Conservation (phyloP, 2,888 invertebrate species). For the Isotomurus palustris region DNA sequence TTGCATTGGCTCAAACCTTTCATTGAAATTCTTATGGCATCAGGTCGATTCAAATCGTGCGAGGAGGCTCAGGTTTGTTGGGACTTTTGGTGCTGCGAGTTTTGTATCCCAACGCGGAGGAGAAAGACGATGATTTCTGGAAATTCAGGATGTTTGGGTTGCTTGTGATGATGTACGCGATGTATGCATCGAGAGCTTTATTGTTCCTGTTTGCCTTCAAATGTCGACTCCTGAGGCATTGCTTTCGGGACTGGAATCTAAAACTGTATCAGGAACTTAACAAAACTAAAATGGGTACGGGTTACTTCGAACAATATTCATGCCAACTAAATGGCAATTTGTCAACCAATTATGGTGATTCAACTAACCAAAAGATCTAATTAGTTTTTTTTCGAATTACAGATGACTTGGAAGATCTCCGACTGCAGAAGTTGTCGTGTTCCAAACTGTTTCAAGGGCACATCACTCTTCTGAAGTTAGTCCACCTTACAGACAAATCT, state of each 20-base stretch:
- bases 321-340: too few species aligned
- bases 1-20: not conserved
- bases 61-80: slow-evolving; percentile 23
- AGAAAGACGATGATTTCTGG: not conserved
- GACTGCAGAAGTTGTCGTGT: too few species aligned
- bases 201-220: slow-evolving; percentile 33
- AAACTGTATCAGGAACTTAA: slow-evolving; percentile 16
- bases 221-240: slow-evolving; percentile 22
- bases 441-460: slow-evolving; percentile 14
- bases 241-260: slow-evolving; percentile 17
- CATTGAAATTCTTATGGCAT: not conserved
- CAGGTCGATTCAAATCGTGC: slow-evolving; percentile 17
- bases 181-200: slow-evolving; percentile 31
- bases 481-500: slow-evolving; percentile 26
- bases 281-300: slow-evolving; percentile 16
- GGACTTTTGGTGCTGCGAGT: slow-evolving; percentile 20
- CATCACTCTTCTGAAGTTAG: slow-evolving; percentile 16
- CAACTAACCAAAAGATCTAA: too few species aligned
- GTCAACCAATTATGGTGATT: too few species aligned
- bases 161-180: slow-evolving; percentile 25
- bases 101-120: not conserved
- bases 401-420: too few species aligned
- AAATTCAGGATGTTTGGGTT: slow-evolving; percentile 13
- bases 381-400: too few species aligned
- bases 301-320: too few species aligned